Percentiles rank a stretch among this genome's conserved stretches.
Conservation (phyloP, 2,888 invertebrate genomes). For the Lithophane ornitopus region DNA sequence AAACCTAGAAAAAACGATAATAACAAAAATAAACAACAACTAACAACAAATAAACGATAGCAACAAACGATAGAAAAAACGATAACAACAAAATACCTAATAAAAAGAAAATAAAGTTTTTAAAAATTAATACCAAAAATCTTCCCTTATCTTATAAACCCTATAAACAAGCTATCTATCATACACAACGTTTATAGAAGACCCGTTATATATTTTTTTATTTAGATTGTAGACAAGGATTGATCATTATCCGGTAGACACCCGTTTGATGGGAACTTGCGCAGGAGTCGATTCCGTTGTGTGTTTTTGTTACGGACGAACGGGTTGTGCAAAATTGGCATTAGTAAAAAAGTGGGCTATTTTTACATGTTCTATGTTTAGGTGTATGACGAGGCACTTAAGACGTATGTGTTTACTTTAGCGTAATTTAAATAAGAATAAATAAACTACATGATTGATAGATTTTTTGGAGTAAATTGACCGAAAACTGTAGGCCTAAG, state of each 20-base stretch:
- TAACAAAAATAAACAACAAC: too few relatives aligned
- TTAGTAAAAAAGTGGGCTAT: slow-evolving; percentile 55
- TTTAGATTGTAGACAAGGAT: slow-evolving; percentile 68
- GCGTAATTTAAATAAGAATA: neutral
- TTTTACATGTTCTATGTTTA: slow-evolving; percentile 44
- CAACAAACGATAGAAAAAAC: too few relatives aligned
- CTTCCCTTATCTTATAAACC: neutral
- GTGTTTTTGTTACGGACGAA: slow-evolving; percentile 51
- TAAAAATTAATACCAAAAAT: neutral
- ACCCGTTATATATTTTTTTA: slow-evolving; percentile 62
- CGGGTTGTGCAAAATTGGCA: slow-evolving; percentile 58
- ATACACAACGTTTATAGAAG: slow-evolving; percentile 28
- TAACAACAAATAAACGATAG: too few relatives aligned
- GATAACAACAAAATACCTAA: too few relatives aligned
- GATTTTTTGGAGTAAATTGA: neutral
- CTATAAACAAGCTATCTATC: slow-evolving; percentile 28
- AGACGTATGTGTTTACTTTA: neutral
- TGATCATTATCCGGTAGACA: slow-evolving; percentile 69
- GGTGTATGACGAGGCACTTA: neutral
- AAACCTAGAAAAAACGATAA: neutral
- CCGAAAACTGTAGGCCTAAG: too few relatives aligned
- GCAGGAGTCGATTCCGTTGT: slow-evolving; percentile 55
- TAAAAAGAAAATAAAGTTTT: too few relatives aligned
- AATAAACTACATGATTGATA: neutral
- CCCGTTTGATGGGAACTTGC: slow-evolving; percentile 74